Evolutionary conservation across 2,888 invertebrate genomes (phyloP).

Genomic region (Punctoribates punctum): DNA sequence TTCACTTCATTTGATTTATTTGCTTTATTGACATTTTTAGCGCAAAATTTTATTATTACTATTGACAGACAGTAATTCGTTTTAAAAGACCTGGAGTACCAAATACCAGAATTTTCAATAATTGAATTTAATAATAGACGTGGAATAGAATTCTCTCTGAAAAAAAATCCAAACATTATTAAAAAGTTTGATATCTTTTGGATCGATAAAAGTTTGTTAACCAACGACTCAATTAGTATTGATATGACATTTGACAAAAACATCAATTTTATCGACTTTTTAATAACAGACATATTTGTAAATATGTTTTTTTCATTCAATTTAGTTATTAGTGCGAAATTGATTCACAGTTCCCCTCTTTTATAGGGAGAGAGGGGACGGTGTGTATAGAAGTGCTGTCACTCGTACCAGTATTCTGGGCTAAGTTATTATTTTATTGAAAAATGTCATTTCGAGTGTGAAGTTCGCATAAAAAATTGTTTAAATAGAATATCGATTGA

Average conservation of each 20-base stretch:
- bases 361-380: too few relatives aligned
- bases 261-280: background rate
- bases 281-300: background rate
- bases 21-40: background rate
- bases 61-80: background rate
- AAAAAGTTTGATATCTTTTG: background rate
- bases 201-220: conserved; percentile 9
- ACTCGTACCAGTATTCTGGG: too few relatives aligned
- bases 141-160: background rate
- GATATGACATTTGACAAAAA: background rate
- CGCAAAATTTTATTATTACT: background rate
- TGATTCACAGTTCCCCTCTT: too few relatives aligned
- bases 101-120: too few relatives aligned
- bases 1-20: background rate
- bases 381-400: too few relatives aligned
- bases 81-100: too few relatives aligned
- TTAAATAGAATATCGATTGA: background rate
- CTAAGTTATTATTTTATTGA: too few relatives aligned
- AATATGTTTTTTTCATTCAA: background rate
- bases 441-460: too few relatives aligned
- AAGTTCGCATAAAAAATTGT: background rate
- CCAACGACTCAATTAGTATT: conserved; percentile 3
- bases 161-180: background rate
- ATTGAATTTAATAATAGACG: background rate
- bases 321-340: background rate